These are phyloP conservation scores for Larimichthys polyactis DNA, from an alignment of 2,113 vertebrate species.

Conservation along the genomic window DNA sequence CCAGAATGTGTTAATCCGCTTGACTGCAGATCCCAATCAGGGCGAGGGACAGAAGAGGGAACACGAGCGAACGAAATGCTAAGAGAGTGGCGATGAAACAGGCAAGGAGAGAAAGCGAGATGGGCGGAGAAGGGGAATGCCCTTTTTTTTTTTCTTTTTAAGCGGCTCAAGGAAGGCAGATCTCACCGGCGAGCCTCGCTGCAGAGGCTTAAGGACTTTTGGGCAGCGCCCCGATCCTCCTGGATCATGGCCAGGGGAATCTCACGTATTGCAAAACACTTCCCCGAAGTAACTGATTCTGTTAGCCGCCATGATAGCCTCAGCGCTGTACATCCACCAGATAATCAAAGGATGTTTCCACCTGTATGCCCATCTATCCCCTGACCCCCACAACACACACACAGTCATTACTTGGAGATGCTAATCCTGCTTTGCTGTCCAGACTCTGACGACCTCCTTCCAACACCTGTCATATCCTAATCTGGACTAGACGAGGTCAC, in stretches of 20 bases:
- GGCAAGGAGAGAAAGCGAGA: conserved; percentile 37
- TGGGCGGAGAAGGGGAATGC: conserved; percentile 50
- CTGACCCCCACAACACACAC: background rate
- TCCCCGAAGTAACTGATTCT: conserved; percentile 13
- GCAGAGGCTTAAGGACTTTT: conserved; percentile 46
- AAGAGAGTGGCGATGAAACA: conserved; percentile 51
- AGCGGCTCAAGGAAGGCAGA: conserved; percentile 51
- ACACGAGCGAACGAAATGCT: conserved; percentile 49
- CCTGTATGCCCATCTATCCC: background rate
- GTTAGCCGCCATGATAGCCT: conserved; percentile 4
- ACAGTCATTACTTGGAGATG: conserved; percentile 1
- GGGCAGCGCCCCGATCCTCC: conserved; percentile 32
- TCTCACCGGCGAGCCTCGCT: conserved; percentile 33
- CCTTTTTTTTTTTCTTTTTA: conserved; percentile 44
- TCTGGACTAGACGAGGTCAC: conserved; percentile 40
- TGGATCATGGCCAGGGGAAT: conserved; percentile 6
- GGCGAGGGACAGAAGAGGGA: conserved; percentile 63
- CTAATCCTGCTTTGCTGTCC: conserved; percentile 65
- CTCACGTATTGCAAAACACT: conserved; percentile 5
- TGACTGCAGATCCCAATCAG: conserved; percentile 86
- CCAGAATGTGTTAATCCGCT: conserved; percentile 86
- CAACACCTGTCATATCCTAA: conserved; percentile 63
- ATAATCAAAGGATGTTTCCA: background rate
- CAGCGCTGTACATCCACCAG: background rate
- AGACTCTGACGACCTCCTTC: conserved; percentile 43